phyloP scores from a whole-genome alignment of 2,113 vertebrate genomes.

The Bujurquina vittata region DNA sequence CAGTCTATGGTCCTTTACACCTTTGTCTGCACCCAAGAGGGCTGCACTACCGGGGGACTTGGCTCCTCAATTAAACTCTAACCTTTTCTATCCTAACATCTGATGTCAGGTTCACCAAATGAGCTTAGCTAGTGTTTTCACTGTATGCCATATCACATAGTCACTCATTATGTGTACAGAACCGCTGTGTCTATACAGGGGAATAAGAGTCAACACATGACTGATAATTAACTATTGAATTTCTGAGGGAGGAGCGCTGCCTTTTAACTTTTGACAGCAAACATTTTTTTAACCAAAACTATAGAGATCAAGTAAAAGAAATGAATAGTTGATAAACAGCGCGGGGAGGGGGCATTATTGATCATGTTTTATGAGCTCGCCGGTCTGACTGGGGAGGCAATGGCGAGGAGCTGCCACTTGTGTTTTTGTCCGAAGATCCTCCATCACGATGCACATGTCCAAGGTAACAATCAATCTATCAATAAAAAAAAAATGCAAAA shows the following conservation, averaged over 20 bases:
- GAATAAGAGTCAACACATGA: constrained; percentile 26
- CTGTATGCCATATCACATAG: constrained; percentile 28
- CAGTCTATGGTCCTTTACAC: not conserved
- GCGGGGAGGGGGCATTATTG: constrained; percentile 59
- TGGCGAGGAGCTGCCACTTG: constrained; percentile 57
- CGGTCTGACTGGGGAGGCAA: constrained; percentile 47
- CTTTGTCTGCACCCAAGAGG: constrained; percentile 30
- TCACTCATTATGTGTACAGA: constrained; percentile 22
- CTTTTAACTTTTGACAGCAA: constrained; percentile 40
- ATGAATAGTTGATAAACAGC: constrained; percentile 66
- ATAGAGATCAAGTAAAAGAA: constrained; percentile 40
- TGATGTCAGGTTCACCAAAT: constrained; percentile 23
- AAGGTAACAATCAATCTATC: constrained; percentile 78
- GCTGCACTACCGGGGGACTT: not conserved
- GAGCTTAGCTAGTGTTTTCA: constrained; percentile 39
- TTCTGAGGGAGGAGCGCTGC: constrained; percentile 13
- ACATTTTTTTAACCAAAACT: constrained; percentile 9
- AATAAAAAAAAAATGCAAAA: constrained; percentile 63
- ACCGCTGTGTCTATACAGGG: constrained; percentile 2
- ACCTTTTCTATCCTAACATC: constrained; percentile 68
- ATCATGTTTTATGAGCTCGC: constrained; percentile 67
- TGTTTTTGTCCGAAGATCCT: constrained; percentile 64
- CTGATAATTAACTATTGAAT: constrained; percentile 25
- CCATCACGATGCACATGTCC: constrained; percentile 67
- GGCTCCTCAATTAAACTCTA: constrained; percentile 5